These are phyloP conservation scores for Hypselothyrea guttata DNA, from an alignment of 2,888 invertebrate species.

Conservation along the genomic window DNA sequence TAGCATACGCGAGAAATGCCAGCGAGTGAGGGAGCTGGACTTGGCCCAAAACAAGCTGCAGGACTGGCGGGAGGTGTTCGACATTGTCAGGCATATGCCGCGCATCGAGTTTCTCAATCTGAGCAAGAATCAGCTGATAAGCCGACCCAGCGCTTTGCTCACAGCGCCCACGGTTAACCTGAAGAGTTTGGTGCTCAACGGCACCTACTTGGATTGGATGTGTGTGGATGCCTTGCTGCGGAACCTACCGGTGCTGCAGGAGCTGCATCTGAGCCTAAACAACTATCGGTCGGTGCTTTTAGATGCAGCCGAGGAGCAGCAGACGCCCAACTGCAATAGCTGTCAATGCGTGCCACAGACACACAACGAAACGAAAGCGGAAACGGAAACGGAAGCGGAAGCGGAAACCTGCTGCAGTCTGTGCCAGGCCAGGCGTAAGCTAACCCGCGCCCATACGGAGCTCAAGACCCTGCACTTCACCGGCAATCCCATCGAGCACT, in stretches of 20 bases:
- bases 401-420: slow-evolving; percentile 24
- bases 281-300: slow-evolving; percentile 91
- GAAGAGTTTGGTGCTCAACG: slow-evolving; percentile 92
- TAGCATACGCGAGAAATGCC: slow-evolving; percentile 91
- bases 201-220: slow-evolving; percentile 93
- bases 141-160: slow-evolving; percentile 84
- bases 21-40: slow-evolving; percentile 95
- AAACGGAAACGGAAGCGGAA: neutral
- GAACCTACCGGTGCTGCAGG: slow-evolving; percentile 91
- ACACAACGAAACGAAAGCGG: slow-evolving; percentile 2
- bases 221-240: slow-evolving; percentile 90
- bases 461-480: slow-evolving; percentile 93
- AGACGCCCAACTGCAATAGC: slow-evolving; percentile 18
- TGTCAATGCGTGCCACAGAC: slow-evolving; percentile 43
- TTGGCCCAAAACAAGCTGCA: slow-evolving; percentile 95
- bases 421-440: slow-evolving; percentile 37
- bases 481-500: slow-evolving; percentile 92
- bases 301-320: slow-evolving; percentile 78
- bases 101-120: slow-evolving; percentile 94
- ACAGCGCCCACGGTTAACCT: slow-evolving; percentile 84
- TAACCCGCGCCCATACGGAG: slow-evolving; percentile 84
- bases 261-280: slow-evolving; percentile 95
- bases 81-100: slow-evolving; percentile 93
- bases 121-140: slow-evolving; percentile 92
- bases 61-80: slow-evolving; percentile 95